phyloP scores from a whole-genome alignment of 2,113 vertebrate species.

The Silurus glanis region DNA sequence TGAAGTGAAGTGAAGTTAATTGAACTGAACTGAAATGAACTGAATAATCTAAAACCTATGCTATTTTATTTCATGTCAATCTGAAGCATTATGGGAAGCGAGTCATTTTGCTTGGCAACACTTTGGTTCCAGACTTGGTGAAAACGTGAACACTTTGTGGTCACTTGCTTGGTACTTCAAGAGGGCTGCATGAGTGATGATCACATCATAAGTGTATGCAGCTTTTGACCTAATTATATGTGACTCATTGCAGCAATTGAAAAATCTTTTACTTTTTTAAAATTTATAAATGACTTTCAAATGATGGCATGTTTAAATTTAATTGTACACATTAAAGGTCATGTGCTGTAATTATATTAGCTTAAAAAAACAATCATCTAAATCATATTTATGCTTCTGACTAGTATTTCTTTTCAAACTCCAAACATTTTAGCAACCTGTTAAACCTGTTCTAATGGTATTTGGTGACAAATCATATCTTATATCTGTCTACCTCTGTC shows the following conservation, averaged over 20 bases:
- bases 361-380: background rate
- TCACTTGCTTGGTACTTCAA: constrained; percentile 3
- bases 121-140: constrained; percentile 23
- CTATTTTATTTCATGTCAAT: background rate
- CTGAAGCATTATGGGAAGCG: background rate
- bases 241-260: background rate
- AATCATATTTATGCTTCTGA: constrained; percentile 1
- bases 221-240: background rate
- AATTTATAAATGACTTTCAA: background rate
- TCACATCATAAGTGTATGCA: constrained; percentile 26
- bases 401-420: background rate
- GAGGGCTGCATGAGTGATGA: constrained; percentile 20
- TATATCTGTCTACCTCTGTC: background rate
- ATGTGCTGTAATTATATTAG: background rate
- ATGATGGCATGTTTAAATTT: background rate
- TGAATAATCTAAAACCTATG: background rate
- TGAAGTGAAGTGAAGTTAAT: too few relatives aligned
- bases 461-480: background rate
- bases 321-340: background rate
- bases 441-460: constrained; percentile 23
- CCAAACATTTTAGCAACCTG: background rate
- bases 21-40: too few relatives aligned
- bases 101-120: background rate
- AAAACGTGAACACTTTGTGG: constrained; percentile 7
- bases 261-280: background rate